A percentile compares a stretch with the other conserved stretches of the same genome.
Evolutionary conservation across 2,797 vertebrate genomes (phyloP).

Genomic region (Cynopterus sphinx): DNA sequence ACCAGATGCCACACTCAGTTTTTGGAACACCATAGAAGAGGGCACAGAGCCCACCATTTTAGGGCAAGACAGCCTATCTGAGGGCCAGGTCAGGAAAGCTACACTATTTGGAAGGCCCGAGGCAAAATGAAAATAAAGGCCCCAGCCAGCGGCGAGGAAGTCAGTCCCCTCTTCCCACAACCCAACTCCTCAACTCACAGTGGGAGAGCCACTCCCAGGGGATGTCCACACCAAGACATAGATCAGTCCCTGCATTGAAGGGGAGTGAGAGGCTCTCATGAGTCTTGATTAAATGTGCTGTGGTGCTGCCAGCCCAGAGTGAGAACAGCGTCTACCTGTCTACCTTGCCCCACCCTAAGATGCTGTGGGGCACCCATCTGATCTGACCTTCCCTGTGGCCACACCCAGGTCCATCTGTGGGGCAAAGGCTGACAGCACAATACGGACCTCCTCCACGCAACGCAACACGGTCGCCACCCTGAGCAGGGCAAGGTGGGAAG

Average conservation of each 20-base stretch:
- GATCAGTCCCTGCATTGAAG: neutral
- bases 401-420: neutral
- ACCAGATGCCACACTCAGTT: neutral
- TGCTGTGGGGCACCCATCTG: neutral
- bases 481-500: neutral
- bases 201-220: neutral
- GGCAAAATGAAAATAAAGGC: neutral
- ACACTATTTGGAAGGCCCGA: neutral
- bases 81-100: neutral
- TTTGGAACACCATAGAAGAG: neutral
- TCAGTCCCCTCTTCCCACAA: neutral
- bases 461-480: too few species aligned
- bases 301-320: neutral
- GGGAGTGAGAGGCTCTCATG: neutral
- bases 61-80: neutral
- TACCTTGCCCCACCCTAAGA: neutral
- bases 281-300: neutral
- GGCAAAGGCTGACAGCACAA: neutral
- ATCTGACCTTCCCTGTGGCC: neutral
- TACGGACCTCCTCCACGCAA: neutral
- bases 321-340: neutral
- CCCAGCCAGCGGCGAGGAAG: neutral
- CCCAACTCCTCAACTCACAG: neutral
- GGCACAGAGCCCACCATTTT: rapidly evolving
- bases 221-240: neutral